Evolutionary conservation across 2,888 invertebrate genomes (phyloP), one percentile per base, ranked within the genome.

Genomic region (Pterostichus madidus): DNA sequence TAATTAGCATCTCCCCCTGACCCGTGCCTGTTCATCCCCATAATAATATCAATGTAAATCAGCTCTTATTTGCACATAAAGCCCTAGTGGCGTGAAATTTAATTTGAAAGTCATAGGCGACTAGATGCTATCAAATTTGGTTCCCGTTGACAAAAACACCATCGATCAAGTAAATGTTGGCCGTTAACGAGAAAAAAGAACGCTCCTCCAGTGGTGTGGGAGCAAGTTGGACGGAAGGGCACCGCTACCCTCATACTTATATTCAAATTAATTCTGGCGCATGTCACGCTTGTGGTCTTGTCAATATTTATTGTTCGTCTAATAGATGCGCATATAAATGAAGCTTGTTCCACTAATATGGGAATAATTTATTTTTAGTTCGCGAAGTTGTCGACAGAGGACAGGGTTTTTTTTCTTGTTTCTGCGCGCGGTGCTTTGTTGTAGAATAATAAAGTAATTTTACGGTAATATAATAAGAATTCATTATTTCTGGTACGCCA

Each of bases 301-400:
- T 80, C 80, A 80, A 80, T 80, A 80, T 80, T 73, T 80, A 80
- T 80, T 73, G 80, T 80, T 56, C 53, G 15, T 53, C 53, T 53
- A 80, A 80, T 73, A 71, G 56, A 80, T 73, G 80, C 73, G 71
- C 80, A 80, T 73, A 68, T 52, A 61, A 79, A 52, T 80, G 24
- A 71, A 35, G 10, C 53, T 24, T n/a, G 32, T 76, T 61, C 52
- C 39, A 35, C 56, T 73, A 80, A 73, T 80, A 56, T 80, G 68
- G 4, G 59, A 24, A 24, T 24, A 32, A 32, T n/a, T 35, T 71
- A 71, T 71, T 71, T 71, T 71, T 71, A 71, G 24, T 71, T 71
- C 24, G 35, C 13, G 35, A n/a, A 13, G 10, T n/a, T 35, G 32
- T n/a, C 64, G 35, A 64, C 35, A 35, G 35, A 35, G 64, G 64